Evolutionary conservation across 2,888 invertebrate species (phyloP).

Genomic region (Andricus curvator): DNA sequence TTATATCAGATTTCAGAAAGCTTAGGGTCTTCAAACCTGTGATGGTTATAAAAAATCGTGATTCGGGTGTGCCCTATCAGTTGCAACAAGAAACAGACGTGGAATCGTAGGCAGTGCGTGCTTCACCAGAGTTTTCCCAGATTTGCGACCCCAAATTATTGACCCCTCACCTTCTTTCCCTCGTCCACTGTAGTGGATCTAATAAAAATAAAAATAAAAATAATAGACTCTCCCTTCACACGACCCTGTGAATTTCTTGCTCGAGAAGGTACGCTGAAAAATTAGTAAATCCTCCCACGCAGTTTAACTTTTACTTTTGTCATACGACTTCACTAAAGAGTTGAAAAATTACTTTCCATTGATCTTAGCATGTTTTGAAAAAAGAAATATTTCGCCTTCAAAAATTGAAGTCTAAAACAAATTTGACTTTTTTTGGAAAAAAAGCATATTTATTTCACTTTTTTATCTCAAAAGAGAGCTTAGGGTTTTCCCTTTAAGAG

Average conservation of each 20-base stretch:
- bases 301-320: neutral
- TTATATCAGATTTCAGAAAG: conserved; percentile 15
- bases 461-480: no score
- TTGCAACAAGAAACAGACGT: conserved; percentile 66
- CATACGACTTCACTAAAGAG: neutral
- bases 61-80: conserved; percentile 72
- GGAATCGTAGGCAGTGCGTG: conserved; percentile 74
- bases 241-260: conserved; percentile 18
- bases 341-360: no score
- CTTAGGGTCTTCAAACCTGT: conserved; percentile 10
- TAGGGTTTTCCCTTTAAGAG: no score
- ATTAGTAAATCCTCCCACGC: conserved; percentile 16
- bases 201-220: conserved; percentile 50
- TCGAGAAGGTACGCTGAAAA: neutral
- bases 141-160: conserved; percentile 57
- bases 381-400: no score
- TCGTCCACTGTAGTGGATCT: conserved; percentile 33
- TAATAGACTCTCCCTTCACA: conserved; percentile 47
- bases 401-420: no score
- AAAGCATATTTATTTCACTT: no score
- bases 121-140: conserved; percentile 73
- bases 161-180: conserved; percentile 50
- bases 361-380: no score
- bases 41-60: conserved; percentile 67
- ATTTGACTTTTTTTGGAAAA: no score